Conservation (phyloP, 2,888 invertebrate genomes). For the Lasioglossum malachurum region DNA sequence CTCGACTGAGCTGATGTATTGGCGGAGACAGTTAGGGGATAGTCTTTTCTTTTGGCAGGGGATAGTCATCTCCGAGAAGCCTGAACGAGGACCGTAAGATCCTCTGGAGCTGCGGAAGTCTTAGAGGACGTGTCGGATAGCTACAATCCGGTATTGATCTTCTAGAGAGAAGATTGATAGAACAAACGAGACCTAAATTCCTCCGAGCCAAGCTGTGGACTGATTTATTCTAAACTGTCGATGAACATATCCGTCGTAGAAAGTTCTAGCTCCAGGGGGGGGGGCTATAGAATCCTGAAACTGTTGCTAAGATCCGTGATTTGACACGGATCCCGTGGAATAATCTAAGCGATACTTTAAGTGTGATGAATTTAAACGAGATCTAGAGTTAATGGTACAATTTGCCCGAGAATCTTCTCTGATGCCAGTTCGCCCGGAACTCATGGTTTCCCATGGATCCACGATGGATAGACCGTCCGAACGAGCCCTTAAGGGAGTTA, state of each 20-base stretch:
- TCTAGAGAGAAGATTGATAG: background rate
- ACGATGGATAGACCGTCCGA: background rate
- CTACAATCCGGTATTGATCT: background rate
- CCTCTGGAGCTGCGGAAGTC: background rate
- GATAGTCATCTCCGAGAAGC: background rate
- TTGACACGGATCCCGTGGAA: background rate
- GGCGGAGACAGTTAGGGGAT: constrained; percentile 2
- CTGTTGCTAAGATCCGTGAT: background rate
- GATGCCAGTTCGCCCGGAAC: background rate
- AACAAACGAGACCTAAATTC: constrained; percentile 11
- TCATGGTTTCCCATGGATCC: background rate
- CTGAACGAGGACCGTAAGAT: background rate
- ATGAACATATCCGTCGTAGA: background rate
- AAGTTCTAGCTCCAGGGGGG: background rate
- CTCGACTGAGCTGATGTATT: constrained; percentile 1
- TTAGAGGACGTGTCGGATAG: background rate
- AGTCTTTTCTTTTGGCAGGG: constrained; percentile 1
- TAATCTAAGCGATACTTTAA: too few relatives aligned
- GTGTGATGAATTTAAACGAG: background rate
- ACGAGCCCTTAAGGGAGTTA: background rate
- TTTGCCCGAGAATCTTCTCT: background rate
- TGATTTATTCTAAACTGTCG: constrained; percentile 3
- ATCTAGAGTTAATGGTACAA: background rate
- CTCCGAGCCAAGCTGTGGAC: background rate
- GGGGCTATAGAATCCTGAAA: background rate